Base-by-base conservation (phyloP, 2,888 invertebrate genomes). In the Clitarchus hookeri region DNA sequence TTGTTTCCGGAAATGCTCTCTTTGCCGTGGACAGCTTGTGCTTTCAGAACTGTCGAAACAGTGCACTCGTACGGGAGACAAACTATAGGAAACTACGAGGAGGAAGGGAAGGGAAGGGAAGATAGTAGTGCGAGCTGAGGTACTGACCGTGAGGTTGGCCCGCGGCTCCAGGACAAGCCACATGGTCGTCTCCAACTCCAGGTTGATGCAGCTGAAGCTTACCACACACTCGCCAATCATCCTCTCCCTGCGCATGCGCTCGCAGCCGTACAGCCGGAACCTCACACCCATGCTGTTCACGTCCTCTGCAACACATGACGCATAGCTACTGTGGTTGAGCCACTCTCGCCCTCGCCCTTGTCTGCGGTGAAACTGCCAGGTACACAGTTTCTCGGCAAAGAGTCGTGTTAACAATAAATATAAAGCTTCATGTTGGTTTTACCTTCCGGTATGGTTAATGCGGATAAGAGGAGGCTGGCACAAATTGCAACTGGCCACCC, bases 281-380 rank as follows among this genome's bases (percentile, higher is more conserved):
- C 98, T 94, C 8, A 98, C 93, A 0, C 98, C 98, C 94, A 98
- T 96, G 26, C 97, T 97, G 91, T 97, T 96, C 6, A 98, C 97
- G 90, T 98, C 98, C 93, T 98, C 98, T 93, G 93, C 19, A 90
- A 91, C 84, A 77, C 77, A 77, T 8, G 8, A 16, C 27, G 12
- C 6, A 8, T 8, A 4, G 53, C 53, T 53, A 53, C 1, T 53
- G 53, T 53, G 8, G 53, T 53, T 4, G 4, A 36, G 19, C 12
- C 78, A 11, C 11, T 26, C 78, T 16, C 78, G 78, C 11, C 78
- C 13, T 13, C 25, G 12, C 12, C 78, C 25, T 26, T 11, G 78
- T 9, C n/a, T 25, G 78, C 12, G 12, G 13, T 8, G 13, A 25
- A 25, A 12, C 78, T n/a, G 26, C n/a, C 78, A 25, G 26, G 6